Base-by-base conservation (phyloP, 2,888 invertebrate genomes). In the Flexamia atlantica region DNA sequence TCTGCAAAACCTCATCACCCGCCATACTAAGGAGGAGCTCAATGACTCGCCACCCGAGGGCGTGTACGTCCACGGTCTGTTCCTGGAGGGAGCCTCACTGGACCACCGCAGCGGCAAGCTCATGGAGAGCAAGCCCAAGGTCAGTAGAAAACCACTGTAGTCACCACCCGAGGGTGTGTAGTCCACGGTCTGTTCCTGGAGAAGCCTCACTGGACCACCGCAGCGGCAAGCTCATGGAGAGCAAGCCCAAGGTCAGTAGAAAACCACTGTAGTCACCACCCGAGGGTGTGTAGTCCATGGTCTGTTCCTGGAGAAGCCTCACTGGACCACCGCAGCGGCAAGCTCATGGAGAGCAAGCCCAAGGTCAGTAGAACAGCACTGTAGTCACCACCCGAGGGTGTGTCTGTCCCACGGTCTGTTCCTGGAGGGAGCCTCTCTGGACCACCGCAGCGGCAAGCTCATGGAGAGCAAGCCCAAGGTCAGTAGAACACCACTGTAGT, bases 221-320 rank as follows among this genome's bases (percentile, higher is more conserved):
- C 89, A 93, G 95, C 7, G 96, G 97, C 30, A 97, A 97, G 90
- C 92, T 99, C 74, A 95, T 97, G 53, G 98, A 99, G 91, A 97
- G 98, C 74, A 97, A 96, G 90, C 93, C 98, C 4, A 99, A 99
- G 91, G 91, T 91, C 10, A 53, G 4, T 20, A 50, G 7, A 40
- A 12, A 7, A 9, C n/a, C n/a, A n/a, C n/a, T n/a, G n/a, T n/a
- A n/a, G n/a, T 95, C 97, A 0, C 98, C 98, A 0, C 93, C 94
- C 0, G 98, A 99, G 91, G 98, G 98, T 3, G 97, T 97, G 17
- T 97, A 97, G 96, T 97, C 0, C 93, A 97, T 87, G 98, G 98
- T 23, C 91, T 99, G 57, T 99, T 97, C 90, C 92, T 99, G 50
- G 99, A 99, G 99, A 97, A 90, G 97, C 97, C 0, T 96, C 96